These are phyloP conservation scores for Ischnus inquisitorius DNA, from an alignment of 2,888 invertebrate genomes.

Conservation along the genomic window DNA sequence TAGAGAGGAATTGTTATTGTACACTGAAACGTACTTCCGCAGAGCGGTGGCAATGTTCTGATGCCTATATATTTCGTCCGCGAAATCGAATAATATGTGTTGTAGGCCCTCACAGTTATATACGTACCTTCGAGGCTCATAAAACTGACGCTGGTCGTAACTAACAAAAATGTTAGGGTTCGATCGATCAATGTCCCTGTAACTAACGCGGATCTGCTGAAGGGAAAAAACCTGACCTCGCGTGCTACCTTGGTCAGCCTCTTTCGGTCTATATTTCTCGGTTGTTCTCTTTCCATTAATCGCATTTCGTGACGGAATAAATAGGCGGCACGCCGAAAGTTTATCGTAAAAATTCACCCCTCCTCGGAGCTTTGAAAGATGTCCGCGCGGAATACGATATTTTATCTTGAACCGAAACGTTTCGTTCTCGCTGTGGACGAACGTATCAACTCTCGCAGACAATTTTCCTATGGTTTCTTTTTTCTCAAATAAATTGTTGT, in stretches of 20 bases:
- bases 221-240: constrained; percentile 31
- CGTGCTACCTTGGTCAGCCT: constrained; percentile 24
- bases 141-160: constrained; percentile 31
- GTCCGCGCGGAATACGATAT: background rate
- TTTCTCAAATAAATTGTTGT: too few species aligned
- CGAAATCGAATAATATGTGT: background rate
- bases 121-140: background rate
- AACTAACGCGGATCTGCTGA: background rate
- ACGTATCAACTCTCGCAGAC: too few species aligned
- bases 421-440: too few species aligned
- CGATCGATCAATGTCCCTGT: constrained; percentile 42
- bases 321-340: background rate
- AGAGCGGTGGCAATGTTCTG: constrained; percentile 2
- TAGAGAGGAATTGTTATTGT: constrained; percentile 53
- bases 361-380: background rate
- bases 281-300: background rate
- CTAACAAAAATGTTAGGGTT: constrained; percentile 43
- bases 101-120: background rate
- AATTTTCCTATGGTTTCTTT: too few species aligned
- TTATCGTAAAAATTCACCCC: constrained; percentile 13
- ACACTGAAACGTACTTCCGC: constrained; percentile 10
- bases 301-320: constrained; percentile 1
- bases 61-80: constrained; percentile 28
- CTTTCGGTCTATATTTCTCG: background rate
- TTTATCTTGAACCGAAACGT: too few species aligned